Percentiles rank a stretch among this genome's conserved stretches.
These are phyloP conservation scores for Ferdinandea cuprea DNA, from an alignment of 2,888 invertebrate species.

Conservation along the genomic window DNA sequence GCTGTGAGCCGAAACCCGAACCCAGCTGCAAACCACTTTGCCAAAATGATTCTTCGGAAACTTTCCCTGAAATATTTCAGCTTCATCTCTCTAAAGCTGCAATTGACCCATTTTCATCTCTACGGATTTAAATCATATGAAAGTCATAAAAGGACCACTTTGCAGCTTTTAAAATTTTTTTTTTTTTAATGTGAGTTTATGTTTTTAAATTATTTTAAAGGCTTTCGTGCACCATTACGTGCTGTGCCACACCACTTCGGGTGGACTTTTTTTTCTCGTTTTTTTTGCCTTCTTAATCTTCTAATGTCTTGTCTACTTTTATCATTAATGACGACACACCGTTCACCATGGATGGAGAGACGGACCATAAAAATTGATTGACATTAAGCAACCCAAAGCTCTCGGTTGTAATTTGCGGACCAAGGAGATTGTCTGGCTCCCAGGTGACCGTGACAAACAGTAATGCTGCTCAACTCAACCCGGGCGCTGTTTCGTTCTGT, in stretches of 20 bases:
- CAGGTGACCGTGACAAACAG: constrained; percentile 2
- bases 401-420: constrained; percentile 9
- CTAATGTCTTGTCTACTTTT: constrained; percentile 33
- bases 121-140: constrained; percentile 4
- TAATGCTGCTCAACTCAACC: constrained; percentile 21
- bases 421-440: constrained; percentile 17
- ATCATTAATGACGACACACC: constrained; percentile 32
- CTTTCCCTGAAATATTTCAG: neutral
- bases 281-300: constrained; percentile 43
- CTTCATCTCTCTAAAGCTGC: constrained; percentile 9
- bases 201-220: constrained; percentile 14
- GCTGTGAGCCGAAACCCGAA: neutral
- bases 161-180: constrained; percentile 17
- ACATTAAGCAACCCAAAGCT: constrained; percentile 38
- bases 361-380: constrained; percentile 50
- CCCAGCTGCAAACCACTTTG: neutral
- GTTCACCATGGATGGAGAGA: constrained; percentile 1
- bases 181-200: constrained; percentile 12
- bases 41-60: neutral
- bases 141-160: constrained; percentile 10
- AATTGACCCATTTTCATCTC: constrained; percentile 8
- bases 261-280: no score
- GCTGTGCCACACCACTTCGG: neutral
- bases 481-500: neutral
- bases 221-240: constrained; percentile 8